phyloP scores from a whole-genome alignment of 2,797 vertebrate species.

The Periophthalmus magnuspinnatus region DNA sequence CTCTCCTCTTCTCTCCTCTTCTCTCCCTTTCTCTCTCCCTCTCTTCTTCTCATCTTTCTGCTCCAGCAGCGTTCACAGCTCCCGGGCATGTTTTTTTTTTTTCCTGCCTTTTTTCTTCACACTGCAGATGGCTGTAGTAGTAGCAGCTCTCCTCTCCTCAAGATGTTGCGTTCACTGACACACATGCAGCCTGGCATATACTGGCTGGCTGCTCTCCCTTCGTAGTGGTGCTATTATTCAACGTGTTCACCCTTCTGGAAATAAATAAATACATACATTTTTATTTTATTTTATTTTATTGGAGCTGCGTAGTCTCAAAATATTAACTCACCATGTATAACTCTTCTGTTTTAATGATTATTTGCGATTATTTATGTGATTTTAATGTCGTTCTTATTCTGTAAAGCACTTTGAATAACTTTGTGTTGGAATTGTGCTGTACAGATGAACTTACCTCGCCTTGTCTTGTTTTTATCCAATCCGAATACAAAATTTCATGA shows the following conservation, averaged over 20 bases:
- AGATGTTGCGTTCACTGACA: constrained; percentile 18
- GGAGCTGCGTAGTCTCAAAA: no score
- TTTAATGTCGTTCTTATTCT: no score
- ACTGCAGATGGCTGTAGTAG: constrained; percentile 59
- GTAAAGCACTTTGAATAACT: no score
- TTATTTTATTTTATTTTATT: constrained; percentile 5
- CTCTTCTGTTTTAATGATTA: no score
- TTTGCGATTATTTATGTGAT: no score
- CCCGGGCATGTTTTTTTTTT: constrained; percentile 53
- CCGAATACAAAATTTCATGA: no score
- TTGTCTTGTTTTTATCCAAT: no score
- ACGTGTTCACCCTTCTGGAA: constrained; percentile 41
- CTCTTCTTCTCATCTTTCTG: constrained; percentile 47
- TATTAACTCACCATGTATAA: no score
- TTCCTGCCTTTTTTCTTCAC: constrained; percentile 52
- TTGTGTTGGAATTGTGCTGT: no score
- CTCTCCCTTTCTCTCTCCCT: constrained; percentile 33
- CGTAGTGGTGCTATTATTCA: constrained; percentile 44
- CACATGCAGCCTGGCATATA: constrained; percentile 25
- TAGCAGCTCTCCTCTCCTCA: constrained; percentile 46
- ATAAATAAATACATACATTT: constrained; percentile 1
- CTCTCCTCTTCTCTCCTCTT: not conserved
- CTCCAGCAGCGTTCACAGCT: constrained; percentile 59
- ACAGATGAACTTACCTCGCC: no score
- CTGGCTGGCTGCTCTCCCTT: constrained; percentile 32